Evolutionary conservation across 2,888 invertebrate species (phyloP).

Genomic region (Polyommatus icarus): DNA sequence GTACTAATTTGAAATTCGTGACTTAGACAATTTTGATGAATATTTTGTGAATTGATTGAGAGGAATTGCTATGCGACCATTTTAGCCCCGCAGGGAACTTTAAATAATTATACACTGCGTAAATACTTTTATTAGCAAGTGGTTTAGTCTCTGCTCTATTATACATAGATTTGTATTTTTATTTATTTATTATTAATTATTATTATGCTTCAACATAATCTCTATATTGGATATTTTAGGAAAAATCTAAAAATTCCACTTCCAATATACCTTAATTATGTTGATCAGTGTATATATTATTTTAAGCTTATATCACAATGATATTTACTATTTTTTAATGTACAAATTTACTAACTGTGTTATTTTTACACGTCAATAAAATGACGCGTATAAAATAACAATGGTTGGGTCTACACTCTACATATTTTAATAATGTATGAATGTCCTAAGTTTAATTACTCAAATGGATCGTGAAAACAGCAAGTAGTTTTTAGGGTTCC

Average conservation of each 20-base stretch:
- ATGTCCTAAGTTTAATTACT: neutral
- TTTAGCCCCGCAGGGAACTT: too few species aligned
- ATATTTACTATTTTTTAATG: constrained; percentile 13
- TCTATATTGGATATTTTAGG: neutral
- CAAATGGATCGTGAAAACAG: neutral
- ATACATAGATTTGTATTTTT: neutral
- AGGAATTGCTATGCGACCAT: too few species aligned
- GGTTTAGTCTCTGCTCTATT: neutral
- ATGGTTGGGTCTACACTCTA: constrained; percentile 23
- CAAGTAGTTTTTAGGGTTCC: neutral
- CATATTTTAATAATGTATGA: neutral
- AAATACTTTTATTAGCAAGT: neutral
- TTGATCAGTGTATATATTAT: neutral
- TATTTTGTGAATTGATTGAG: too few species aligned
- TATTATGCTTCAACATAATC: neutral
- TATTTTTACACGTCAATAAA: constrained; percentile 17
- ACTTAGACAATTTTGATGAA: too few species aligned
- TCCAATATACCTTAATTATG: neutral
- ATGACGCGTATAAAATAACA: constrained; percentile 25
- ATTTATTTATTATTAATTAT: neutral
- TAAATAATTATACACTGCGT: too few species aligned
- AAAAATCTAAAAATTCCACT: neutral
- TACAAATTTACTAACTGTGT: constrained; percentile 25
- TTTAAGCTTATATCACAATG: neutral
- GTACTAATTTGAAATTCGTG: too few species aligned